Percentiles rank a stretch among this genome's conserved stretches.
phyloP scores from a whole-genome alignment of 2,113 vertebrate species.

The Chloebia gouldiae region DNA sequence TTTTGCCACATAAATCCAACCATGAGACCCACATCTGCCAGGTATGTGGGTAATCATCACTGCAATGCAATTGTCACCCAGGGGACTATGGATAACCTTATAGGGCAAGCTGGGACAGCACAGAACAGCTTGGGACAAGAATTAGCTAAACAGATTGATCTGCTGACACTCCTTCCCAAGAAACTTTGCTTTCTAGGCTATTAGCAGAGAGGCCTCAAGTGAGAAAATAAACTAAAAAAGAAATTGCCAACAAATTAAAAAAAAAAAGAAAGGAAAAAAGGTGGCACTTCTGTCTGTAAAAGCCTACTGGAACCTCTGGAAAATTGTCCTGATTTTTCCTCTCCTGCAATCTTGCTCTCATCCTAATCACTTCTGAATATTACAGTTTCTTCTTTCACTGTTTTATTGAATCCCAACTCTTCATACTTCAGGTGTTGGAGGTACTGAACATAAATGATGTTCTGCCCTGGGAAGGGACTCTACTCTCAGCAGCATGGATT shows the following conservation, averaged over 20 bases:
- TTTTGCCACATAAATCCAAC: background rate
- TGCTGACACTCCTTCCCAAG: background rate
- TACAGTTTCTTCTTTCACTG: background rate
- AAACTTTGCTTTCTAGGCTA: background rate
- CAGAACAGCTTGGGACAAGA: background rate
- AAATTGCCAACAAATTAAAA: background rate
- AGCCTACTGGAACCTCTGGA: background rate
- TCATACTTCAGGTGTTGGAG: background rate
- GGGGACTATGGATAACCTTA: background rate
- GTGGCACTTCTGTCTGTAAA: background rate
- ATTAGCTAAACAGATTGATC: background rate
- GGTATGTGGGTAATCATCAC: background rate
- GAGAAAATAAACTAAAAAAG: background rate
- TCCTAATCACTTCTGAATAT: background rate
- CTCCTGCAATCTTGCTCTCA: background rate
- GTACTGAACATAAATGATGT: background rate
- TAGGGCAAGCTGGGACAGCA: background rate
- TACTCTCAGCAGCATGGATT: background rate
- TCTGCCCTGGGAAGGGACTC: background rate
- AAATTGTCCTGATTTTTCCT: background rate
- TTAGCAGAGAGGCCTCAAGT: background rate
- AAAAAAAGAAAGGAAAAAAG: no score
- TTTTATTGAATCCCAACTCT: background rate
- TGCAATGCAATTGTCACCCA: background rate
- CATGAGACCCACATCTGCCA: background rate